A percentile compares a stretch with the other conserved stretches of the same genome.
These are phyloP conservation scores for Pristionchus japonicus DNA, from an alignment of 2,888 invertebrate species.

Conservation along the genomic window DNA sequence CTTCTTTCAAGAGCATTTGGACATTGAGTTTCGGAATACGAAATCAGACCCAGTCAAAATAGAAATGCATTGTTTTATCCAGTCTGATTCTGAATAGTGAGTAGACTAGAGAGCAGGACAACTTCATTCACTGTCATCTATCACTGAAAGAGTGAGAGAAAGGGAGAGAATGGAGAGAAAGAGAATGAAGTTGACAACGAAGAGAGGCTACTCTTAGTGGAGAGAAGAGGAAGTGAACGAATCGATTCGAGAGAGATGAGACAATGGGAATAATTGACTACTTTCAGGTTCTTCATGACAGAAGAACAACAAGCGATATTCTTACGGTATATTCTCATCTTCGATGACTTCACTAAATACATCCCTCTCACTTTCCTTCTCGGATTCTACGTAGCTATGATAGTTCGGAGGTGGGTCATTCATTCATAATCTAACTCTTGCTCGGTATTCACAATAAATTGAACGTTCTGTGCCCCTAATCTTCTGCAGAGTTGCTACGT, in stretches of 20 bases:
- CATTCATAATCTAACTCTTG: not conserved
- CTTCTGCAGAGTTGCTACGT: too few species aligned
- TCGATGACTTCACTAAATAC: constrained; percentile 65
- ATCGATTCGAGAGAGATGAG: not conserved
- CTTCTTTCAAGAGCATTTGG: too few species aligned
- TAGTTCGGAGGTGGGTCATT: constrained; percentile 58
- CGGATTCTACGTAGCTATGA: constrained; percentile 69
- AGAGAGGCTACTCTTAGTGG: not conserved
- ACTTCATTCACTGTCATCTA: not conserved
- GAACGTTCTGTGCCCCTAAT: too few species aligned
- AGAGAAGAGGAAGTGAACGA: constrained; percentile 14
- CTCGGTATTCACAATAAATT: too few species aligned
- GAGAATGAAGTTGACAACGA: not conserved
- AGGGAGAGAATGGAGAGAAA: not conserved
- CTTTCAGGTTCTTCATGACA: constrained; percentile 62
- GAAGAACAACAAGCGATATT: constrained; percentile 55
- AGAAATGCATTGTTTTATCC: too few species aligned
- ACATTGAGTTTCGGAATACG: too few species aligned
- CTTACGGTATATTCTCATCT: constrained; percentile 57
- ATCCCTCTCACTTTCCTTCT: constrained; percentile 68
- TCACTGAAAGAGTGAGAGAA: not conserved
- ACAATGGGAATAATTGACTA: not conserved
- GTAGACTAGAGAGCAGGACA: not conserved
- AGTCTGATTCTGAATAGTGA: not conserved
- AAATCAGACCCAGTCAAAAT: too few species aligned